Conservation (phyloP, 2,113 vertebrate genomes). For the Aphyosemion australe region DNA sequence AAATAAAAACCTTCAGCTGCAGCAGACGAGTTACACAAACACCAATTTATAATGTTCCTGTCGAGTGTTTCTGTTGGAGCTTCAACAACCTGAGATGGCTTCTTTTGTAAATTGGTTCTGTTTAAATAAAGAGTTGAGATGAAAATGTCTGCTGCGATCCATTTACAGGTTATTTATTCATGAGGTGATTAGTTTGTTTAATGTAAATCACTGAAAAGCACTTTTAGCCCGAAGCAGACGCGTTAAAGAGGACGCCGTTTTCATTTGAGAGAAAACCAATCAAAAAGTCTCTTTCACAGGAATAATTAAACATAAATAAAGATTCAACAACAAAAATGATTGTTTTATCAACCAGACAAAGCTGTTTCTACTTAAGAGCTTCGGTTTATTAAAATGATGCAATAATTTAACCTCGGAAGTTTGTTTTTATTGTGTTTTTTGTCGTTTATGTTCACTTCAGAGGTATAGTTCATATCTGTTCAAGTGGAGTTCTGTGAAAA, state of each 20-base stretch:
- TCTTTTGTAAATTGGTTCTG: neutral
- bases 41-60: constrained; percentile 1
- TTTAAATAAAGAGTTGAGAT: neutral
- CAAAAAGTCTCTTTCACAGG: neutral
- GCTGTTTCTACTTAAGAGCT: neutral
- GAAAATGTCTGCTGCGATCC: neutral
- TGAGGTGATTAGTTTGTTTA: neutral
- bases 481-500: no score
- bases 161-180: neutral
- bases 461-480: no score
- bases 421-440: no score
- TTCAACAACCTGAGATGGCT: neutral
- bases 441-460: no score
- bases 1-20: constrained; percentile 15
- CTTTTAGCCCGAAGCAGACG: neutral
- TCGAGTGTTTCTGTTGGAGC: neutral
- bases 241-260: neutral
- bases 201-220: neutral
- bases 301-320: neutral
- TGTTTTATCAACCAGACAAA: neutral
- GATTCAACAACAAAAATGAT: neutral
- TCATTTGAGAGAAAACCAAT: neutral
- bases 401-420: no score
- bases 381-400: neutral
- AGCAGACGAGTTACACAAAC: constrained; percentile 9